These are phyloP conservation scores for Acrocyrtus sp. DNA, from an alignment of 2,888 invertebrate genomes.

Conservation along the genomic window DNA sequence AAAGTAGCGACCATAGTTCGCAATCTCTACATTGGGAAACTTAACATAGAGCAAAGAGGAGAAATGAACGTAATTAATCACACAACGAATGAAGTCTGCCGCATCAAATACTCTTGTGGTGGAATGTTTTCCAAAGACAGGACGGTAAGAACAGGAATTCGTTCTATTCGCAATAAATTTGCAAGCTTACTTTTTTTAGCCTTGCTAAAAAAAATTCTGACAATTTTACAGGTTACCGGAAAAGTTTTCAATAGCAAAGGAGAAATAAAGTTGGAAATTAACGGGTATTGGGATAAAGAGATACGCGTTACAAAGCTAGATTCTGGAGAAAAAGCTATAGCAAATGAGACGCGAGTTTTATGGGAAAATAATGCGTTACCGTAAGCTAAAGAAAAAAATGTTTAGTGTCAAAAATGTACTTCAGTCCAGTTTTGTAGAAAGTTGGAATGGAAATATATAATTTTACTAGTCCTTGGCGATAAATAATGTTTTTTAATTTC, in stretches of 20 bases:
- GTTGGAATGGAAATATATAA: too few species aligned
- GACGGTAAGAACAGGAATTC: neutral
- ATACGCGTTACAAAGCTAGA: conserved; percentile 72
- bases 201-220: neutral
- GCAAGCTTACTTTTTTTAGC: neutral
- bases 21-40: conserved; percentile 98
- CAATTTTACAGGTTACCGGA: conserved; percentile 73
- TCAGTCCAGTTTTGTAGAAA: neutral
- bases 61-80: conserved; percentile 97
- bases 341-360: conserved; percentile 82
- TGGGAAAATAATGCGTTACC: conserved; percentile 87
- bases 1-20: conserved; percentile 98
- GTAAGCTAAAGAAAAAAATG: conserved; percentile 69
- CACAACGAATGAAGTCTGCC: conserved; percentile 89
- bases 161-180: neutral
- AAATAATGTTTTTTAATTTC: too few species aligned
- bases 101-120: conserved; percentile 90
- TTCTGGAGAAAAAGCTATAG: conserved; percentile 78
- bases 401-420: neutral
- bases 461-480: too few species aligned
- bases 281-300: conserved; percentile 93
- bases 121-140: conserved; percentile 30
- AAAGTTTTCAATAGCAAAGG: conserved; percentile 71
- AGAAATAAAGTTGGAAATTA: conserved; percentile 73
- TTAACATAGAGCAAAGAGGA: conserved; percentile 99